A percentile compares a stretch with the other conserved stretches of the same genome.
These are phyloP conservation scores for Globicephala melas DNA, from an alignment of 2,113 vertebrate genomes.

Conservation along the genomic window DNA sequence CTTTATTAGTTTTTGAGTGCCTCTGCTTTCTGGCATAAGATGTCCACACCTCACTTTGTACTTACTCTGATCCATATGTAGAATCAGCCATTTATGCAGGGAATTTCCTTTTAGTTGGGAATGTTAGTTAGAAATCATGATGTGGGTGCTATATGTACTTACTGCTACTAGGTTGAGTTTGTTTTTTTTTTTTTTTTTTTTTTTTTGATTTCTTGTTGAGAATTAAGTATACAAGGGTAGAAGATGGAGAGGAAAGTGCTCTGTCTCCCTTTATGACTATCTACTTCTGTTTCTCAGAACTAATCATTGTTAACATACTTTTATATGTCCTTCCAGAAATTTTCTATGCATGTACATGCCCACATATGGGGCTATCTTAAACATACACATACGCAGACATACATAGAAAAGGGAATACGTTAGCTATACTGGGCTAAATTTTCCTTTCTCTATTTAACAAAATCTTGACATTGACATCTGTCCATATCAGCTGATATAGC, in stretches of 20 bases:
- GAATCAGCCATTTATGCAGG: background rate
- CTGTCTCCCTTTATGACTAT: background rate
- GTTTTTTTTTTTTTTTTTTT: background rate
- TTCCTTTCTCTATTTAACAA: background rate
- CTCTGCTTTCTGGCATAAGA: background rate
- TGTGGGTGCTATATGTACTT: background rate
- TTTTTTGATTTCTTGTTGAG: background rate
- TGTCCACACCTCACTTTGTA: background rate
- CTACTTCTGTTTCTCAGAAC: background rate
- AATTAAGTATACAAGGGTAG: background rate
- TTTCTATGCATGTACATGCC: background rate
- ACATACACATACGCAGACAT: background rate
- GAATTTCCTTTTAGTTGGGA: conserved; percentile 13
- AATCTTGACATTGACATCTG: background rate
- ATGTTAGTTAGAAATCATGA: background rate
- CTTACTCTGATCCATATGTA: background rate
- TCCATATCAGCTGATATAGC: background rate
- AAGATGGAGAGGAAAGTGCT: background rate
- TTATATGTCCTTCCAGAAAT: background rate
- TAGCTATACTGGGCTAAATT: background rate
- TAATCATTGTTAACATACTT: background rate
- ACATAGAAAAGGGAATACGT: background rate
- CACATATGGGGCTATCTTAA: background rate
- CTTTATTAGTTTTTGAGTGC: background rate
- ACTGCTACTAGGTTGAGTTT: background rate